Percentiles rank a stretch among this genome's conserved stretches.
phyloP scores from a whole-genome alignment of 2,888 invertebrate genomes.

The Pollenia labialis region DNA sequence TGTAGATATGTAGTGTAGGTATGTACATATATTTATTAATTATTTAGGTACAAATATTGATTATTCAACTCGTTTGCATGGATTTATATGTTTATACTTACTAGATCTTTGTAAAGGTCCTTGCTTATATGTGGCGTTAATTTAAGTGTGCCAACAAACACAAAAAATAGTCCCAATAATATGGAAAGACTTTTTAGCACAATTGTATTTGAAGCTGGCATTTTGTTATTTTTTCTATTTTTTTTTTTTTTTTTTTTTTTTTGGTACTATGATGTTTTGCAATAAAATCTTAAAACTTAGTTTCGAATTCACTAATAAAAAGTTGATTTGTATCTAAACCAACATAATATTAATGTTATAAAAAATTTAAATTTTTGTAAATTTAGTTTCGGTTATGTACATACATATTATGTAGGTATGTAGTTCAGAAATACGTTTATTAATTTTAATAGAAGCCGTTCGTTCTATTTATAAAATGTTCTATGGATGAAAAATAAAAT shows the following conservation, averaged over 20 bases:
- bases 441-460: slow-evolving; percentile 72
- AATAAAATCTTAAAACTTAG: slow-evolving; percentile 31
- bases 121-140: slow-evolving; percentile 95
- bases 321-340: slow-evolving; percentile 24
- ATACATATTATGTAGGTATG: neutral
- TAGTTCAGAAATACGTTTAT: slow-evolving; percentile 51
- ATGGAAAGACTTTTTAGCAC: slow-evolving; percentile 96
- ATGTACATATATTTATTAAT: neutral
- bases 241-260: too few species aligned
- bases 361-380: slow-evolving; percentile 1
- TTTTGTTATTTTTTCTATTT: slow-evolving; percentile 75
- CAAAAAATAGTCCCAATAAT: slow-evolving; percentile 96
- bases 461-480: slow-evolving; percentile 72
- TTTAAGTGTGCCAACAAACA: slow-evolving; percentile 97
- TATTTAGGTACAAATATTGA: slow-evolving; percentile 17
- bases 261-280: slow-evolving; percentile 52
- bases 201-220: slow-evolving; percentile 86
- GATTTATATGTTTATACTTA: slow-evolving; percentile 85
- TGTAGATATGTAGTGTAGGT: neutral
- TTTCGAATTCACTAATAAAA: neutral
- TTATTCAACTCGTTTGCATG: slow-evolving; percentile 11
- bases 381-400: slow-evolving; percentile 15
- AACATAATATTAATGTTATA: slow-evolving; percentile 9
- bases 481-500: slow-evolving; percentile 51
- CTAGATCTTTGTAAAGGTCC: slow-evolving; percentile 98